phyloP scores from a whole-genome alignment of 2,113 vertebrate species.

The Tyto alba region DNA sequence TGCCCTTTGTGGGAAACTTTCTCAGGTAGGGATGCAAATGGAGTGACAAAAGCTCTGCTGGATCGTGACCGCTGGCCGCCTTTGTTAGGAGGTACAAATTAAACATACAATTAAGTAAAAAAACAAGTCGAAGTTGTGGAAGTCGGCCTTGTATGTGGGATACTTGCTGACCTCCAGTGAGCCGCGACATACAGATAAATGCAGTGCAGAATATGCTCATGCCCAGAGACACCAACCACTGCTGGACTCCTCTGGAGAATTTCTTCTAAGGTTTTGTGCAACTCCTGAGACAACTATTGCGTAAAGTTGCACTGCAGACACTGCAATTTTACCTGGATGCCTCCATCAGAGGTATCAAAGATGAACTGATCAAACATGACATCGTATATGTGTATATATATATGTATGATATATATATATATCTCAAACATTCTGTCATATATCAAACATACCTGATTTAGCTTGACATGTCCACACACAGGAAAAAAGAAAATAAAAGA shows the following conservation, averaged over 20 bases:
- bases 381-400: too few species aligned
- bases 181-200: not conserved
- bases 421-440: too few species aligned
- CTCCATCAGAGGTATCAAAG: not conserved
- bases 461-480: not conserved
- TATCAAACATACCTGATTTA: too few species aligned
- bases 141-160: not conserved
- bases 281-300: not conserved
- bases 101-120: not conserved
- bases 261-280: not conserved
- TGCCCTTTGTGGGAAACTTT: not conserved
- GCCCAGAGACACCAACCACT: not conserved
- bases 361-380: not conserved
- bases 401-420: too few species aligned
- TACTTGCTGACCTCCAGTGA: not conserved
- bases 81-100: not conserved
- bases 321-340: rapidly evolving
- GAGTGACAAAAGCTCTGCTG: not conserved
- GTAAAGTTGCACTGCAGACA: not conserved
- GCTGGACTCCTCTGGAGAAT: not conserved
- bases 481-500: not conserved
- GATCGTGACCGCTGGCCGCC: rapidly evolving
- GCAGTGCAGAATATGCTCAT: too few species aligned
- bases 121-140: not conserved
- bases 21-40: not conserved